Percentiles rank a stretch among this genome's conserved stretches.
Evolutionary conservation across 2,888 invertebrate species (phyloP).

Genomic region (Eurytoma adleriae): DNA sequence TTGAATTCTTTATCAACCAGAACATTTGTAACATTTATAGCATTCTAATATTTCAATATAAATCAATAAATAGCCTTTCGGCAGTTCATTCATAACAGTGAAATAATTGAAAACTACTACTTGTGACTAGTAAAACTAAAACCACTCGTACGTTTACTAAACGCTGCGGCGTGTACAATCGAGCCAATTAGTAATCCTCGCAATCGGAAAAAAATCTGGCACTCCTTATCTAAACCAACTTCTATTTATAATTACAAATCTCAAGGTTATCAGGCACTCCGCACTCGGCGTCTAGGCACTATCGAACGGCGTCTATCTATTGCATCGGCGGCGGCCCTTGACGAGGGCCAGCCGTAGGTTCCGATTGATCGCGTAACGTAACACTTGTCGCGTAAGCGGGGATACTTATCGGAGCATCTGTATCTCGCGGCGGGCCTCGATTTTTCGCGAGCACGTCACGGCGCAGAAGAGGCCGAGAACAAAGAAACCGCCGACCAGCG

Average conservation of each 20-base stretch:
- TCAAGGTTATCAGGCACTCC: neutral
- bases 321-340: neutral
- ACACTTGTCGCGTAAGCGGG: neutral
- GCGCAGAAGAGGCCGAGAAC: neutral
- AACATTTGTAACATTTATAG: neutral
- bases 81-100: neutral
- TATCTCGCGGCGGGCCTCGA: neutral
- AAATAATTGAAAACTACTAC: neutral
- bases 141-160: too few species aligned
- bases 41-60: neutral
- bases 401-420: neutral
- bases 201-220: neutral
- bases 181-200: neutral
- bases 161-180: neutral
- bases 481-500: neutral
- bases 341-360: neutral
- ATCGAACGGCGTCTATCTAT: neutral
- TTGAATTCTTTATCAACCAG: conserved; percentile 24
- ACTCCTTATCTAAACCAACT: neutral
- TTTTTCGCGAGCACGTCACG: neutral
- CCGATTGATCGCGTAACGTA: neutral
- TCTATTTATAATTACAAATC: conserved; percentile 19
- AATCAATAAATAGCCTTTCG: neutral
- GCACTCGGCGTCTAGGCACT: neutral
- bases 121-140: too few species aligned